These are phyloP conservation scores for Protomyctophum bolini DNA, from an alignment of 2,113 vertebrate genomes.

Conservation along the genomic window DNA sequence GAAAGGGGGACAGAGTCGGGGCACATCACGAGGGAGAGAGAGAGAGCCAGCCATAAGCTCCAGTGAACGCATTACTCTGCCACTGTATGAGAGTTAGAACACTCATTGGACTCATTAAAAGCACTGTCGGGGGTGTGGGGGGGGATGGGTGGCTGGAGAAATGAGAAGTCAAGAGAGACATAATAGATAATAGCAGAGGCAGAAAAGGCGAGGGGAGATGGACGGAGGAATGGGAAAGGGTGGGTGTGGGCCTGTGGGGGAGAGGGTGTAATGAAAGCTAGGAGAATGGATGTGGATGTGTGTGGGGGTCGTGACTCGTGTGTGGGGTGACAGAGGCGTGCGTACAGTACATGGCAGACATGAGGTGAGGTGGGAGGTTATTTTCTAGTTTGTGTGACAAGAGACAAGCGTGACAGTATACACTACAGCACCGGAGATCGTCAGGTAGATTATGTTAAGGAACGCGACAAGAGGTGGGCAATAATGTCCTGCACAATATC, in stretches of 20 bases:
- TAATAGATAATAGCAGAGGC: background rate
- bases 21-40: slow-evolving; percentile 48
- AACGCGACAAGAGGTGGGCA: too few relatives aligned
- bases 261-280: background rate
- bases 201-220: background rate
- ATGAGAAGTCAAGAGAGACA: slow-evolving; percentile 9
- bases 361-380: too few relatives aligned
- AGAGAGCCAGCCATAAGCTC: slow-evolving; percentile 45
- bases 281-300: too few relatives aligned
- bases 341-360: too few relatives aligned
- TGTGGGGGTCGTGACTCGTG: too few relatives aligned
- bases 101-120: slow-evolving; percentile 70
- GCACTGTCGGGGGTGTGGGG: slow-evolving; percentile 38
- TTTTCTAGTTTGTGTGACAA: too few relatives aligned
- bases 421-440: too few relatives aligned
- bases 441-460: too few relatives aligned
- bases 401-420: too few relatives aligned
- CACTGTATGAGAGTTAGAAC: slow-evolving; percentile 72
- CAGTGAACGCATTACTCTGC: slow-evolving; percentile 62
- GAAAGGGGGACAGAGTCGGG: slow-evolving; percentile 39
- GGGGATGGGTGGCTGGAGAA: slow-evolving; percentile 36
- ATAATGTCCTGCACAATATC: too few relatives aligned
- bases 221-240: background rate
- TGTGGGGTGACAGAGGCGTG: too few relatives aligned
- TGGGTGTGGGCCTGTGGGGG: background rate